phyloP scores from a whole-genome alignment of 2,888 invertebrate genomes.

The Adelphocoris suturalis region DNA sequence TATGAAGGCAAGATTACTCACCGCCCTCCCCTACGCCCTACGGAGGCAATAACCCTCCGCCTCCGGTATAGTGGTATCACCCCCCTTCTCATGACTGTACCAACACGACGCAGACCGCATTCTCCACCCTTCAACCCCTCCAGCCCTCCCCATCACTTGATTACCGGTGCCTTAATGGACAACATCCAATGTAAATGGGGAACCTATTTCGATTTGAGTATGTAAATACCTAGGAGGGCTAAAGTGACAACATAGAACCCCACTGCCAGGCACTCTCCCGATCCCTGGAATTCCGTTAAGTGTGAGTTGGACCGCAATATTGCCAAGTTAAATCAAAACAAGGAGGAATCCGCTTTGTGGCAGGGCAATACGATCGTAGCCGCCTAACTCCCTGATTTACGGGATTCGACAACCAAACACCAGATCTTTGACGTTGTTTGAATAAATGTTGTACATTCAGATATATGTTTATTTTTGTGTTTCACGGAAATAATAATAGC shows the following conservation, averaged over 20 bases:
- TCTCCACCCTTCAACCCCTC: neutral
- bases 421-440: neutral
- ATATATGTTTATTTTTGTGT: no score
- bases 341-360: neutral
- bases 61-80: neutral
- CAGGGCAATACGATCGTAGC: neutral
- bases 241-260: neutral
- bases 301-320: conserved; percentile 1
- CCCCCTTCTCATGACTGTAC: neutral
- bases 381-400: neutral
- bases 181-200: conserved; percentile 56
- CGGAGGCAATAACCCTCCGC: neutral
- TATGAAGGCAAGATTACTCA: neutral
- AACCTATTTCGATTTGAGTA: conserved; percentile 64
- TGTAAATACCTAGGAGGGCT: conserved; percentile 52
- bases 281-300: neutral
- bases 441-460: neutral
- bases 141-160: neutral
- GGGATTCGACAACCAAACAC: neutral
- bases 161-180: conserved; percentile 55
- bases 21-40: neutral
- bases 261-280: neutral
- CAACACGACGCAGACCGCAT: neutral
- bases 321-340: neutral
- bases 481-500: no score